Percentiles rank a stretch among this genome's conserved stretches.
phyloP scores from a whole-genome alignment of 2,888 invertebrate genomes.

The Diarsia dahlii region DNA sequence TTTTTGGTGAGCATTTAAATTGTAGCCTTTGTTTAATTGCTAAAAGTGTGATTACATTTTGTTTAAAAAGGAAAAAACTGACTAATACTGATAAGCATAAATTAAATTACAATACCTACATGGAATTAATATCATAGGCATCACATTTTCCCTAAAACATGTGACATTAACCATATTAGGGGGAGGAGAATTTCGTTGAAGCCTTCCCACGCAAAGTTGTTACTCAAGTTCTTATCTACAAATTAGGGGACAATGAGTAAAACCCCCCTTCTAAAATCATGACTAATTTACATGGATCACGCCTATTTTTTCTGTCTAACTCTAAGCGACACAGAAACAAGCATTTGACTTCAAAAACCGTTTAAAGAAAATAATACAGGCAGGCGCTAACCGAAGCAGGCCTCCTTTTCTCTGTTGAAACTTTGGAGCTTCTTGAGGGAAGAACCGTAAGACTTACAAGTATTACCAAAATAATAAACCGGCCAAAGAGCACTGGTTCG shows the following conservation, averaged over 20 bases:
- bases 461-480: not conserved
- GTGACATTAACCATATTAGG: slow-evolving; percentile 14
- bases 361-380: no score
- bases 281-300: not conserved
- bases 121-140: not conserved
- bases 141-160: not conserved
- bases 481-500: not conserved
- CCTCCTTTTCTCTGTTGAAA: not conserved
- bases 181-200: slow-evolving; percentile 5
- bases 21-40: not conserved
- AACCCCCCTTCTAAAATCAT: not conserved
- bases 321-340: not conserved
- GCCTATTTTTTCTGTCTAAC: not conserved
- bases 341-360: not conserved
- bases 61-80: slow-evolving; percentile 1
- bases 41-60: not conserved
- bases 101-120: not conserved
- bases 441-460: not conserved
- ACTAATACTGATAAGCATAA: not conserved
- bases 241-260: slow-evolving; percentile 15
- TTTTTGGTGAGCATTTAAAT: no score
- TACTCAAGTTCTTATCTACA: slow-evolving; percentile 11
- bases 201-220: not conserved
- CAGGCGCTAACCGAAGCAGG: not conserved
- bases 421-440: not conserved